These are phyloP conservation scores for Drosophila tanythrix DNA, from an alignment of 2,888 invertebrate genomes.

Conservation along the genomic window DNA sequence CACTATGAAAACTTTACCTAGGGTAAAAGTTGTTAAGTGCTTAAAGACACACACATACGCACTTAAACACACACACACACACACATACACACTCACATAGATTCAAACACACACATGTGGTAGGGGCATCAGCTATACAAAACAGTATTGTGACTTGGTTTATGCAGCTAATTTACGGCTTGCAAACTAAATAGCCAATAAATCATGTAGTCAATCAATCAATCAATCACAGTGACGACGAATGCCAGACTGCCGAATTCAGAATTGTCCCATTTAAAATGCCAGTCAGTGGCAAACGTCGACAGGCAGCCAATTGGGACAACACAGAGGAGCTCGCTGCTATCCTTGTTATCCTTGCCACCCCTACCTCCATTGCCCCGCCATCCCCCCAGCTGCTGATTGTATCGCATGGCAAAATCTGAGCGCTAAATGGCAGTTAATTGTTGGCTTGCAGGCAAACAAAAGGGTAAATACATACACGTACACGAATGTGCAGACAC, in stretches of 20 bases:
- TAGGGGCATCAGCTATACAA: conserved; percentile 7
- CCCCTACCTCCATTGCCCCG: background rate
- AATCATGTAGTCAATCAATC: conserved; percentile 70
- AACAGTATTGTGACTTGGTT: conserved; percentile 62
- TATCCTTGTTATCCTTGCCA: background rate
- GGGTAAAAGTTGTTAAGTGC: conserved; percentile 68
- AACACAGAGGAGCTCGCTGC: background rate
- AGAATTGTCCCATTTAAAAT: conserved; percentile 50
- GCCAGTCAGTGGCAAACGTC: conserved; percentile 49
- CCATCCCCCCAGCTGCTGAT: conserved; percentile 8
- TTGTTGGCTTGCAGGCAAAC: conserved; percentile 43
- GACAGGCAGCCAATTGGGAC: conserved; percentile 26
- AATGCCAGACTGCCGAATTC: conserved; percentile 28
- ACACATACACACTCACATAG: conserved; percentile 10
- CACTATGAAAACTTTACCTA: conserved; percentile 63
- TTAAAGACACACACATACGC: conserved; percentile 53
- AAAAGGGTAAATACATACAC: conserved; percentile 9
- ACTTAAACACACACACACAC: background rate
- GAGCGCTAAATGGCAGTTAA: conserved; percentile 62
- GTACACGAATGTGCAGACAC: background rate
- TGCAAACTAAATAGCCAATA: conserved; percentile 74
- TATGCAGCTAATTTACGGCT: conserved; percentile 68
- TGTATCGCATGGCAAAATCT: conserved; percentile 36
- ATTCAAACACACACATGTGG: background rate
- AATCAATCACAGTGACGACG: conserved; percentile 57